Percentiles rank a stretch among this genome's conserved stretches.
Evolutionary conservation across 2,888 invertebrate species (phyloP).

Genomic region (Caenorhabditis afra): DNA sequence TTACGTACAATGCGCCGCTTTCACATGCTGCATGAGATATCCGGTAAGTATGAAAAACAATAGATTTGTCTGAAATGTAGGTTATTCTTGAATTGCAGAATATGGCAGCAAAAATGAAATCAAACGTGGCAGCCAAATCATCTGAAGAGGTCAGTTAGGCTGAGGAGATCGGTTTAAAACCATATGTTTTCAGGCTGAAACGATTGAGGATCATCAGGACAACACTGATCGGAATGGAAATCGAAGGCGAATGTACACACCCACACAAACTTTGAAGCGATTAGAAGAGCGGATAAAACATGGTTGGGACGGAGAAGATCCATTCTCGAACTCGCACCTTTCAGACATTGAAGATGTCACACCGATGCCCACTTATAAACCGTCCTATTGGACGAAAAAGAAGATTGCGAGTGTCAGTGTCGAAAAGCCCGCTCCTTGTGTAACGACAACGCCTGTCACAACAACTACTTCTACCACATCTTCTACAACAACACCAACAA

Average conservation of each 20-base stretch:
- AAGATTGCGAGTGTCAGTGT: no score
- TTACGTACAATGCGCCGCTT: slow-evolving; percentile 63
- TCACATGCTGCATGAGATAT: slow-evolving; percentile 66
- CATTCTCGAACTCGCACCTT: slow-evolving; percentile 29
- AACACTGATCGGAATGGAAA: slow-evolving; percentile 4
- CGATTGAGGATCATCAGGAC: slow-evolving; percentile 13
- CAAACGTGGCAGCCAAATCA: slow-evolving; percentile 37
- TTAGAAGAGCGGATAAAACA: neutral
- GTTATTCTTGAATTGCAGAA: no score
- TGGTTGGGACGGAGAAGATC: slow-evolving; percentile 32
- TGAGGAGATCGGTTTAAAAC: neutral
- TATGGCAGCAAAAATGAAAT: slow-evolving; percentile 52
- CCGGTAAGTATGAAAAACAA: no score
- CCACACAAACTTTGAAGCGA: neutral
- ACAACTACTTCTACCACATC: neutral
- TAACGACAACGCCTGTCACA: slow-evolving; percentile 3
- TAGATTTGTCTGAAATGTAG: no score
- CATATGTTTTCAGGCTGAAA: neutral
- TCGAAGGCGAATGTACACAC: slow-evolving; percentile 19
- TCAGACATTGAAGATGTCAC: slow-evolving; percentile 46
- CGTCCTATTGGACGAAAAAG: slow-evolving; percentile 35
- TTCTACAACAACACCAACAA: slow-evolving; percentile 18
- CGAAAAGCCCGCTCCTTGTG: neutral
- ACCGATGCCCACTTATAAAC: neutral
- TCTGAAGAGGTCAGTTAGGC: slow-evolving; percentile 24